These are phyloP conservation scores for Drosophila ochracea DNA, from an alignment of 2,888 invertebrate species.

Conservation along the genomic window DNA sequence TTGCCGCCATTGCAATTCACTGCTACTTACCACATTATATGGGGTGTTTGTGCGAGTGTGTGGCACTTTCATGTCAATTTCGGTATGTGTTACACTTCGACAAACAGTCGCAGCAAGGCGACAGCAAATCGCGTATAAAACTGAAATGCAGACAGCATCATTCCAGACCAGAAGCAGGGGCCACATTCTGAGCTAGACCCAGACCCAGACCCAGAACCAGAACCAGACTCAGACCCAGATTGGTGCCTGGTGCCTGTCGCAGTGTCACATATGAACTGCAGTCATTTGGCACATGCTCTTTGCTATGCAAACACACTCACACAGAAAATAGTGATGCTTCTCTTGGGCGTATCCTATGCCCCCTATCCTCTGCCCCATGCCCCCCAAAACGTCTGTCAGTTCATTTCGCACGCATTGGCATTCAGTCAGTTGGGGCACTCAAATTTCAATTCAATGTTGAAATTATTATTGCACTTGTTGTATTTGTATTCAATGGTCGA, in stretches of 20 bases:
- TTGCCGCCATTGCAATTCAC: conserved; percentile 22
- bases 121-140: conserved; percentile 74
- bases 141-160: conserved; percentile 60
- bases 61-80: conserved; percentile 59
- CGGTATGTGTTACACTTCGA: conserved; percentile 64
- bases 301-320: conserved; percentile 49
- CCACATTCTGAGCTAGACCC: conserved; percentile 1
- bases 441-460: conserved; percentile 74
- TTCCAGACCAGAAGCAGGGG: conserved; percentile 6
- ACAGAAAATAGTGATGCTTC: conserved; percentile 17
- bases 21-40: neutral
- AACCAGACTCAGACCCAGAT: neutral
- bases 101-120: conserved; percentile 67
- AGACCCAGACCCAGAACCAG: neutral
- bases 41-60: conserved; percentile 2
- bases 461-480: conserved; percentile 77
- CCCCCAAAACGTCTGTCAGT: conserved; percentile 30
- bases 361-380: neutral
- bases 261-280: conserved; percentile 73
- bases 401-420: conserved; percentile 69
- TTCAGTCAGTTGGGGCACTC: conserved; percentile 56
- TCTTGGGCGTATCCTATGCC: neutral
- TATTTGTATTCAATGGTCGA: conserved; percentile 36
- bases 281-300: conserved; percentile 68
- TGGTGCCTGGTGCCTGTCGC: conserved; percentile 39